Percentiles rank a stretch among this genome's conserved stretches.
Evolutionary conservation across 2,797 vertebrate genomes (phyloP).

Genomic region (Rhinella marina): DNA sequence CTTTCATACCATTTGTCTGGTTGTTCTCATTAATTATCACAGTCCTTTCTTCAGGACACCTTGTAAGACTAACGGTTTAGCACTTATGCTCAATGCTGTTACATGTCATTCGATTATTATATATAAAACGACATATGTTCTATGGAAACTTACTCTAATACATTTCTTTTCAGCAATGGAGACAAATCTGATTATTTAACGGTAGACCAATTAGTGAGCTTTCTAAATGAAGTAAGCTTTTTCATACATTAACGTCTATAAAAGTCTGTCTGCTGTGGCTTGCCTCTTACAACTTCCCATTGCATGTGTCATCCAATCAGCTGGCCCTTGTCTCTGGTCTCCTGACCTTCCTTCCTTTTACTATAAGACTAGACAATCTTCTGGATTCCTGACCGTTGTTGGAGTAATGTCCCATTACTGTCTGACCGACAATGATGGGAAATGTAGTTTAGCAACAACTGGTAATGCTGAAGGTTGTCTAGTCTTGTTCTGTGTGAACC

Average conservation of each 20-base stretch:
- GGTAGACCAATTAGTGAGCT: conserved; percentile 99
- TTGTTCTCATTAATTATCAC: not conserved
- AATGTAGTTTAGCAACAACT: not conserved
- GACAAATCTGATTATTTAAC: conserved; percentile 99
- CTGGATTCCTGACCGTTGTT: not conserved
- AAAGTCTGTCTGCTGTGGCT: conserved; percentile 85
- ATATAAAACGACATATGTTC: conserved; percentile 67
- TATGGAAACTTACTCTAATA: conserved; percentile 87
- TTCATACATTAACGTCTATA: conserved; percentile 96
- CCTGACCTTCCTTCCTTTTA: conserved; percentile 72
- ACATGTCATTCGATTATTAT: conserved; percentile 76
- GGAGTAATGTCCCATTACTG: not conserved
- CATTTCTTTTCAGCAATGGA: conserved; percentile 99
- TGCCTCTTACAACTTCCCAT: conserved; percentile 74
- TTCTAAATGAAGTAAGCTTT: conserved; percentile 99
- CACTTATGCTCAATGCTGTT: conserved; percentile 15
- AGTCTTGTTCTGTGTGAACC: conserved; percentile 68
- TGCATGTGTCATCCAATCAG: conserved; percentile 73
- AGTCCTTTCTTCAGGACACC: not conserved
- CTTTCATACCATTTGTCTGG: not conserved
- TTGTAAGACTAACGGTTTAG: not conserved
- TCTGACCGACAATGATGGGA: not conserved
- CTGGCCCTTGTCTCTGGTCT: conserved; percentile 67
- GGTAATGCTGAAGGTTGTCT: conserved; percentile 10
- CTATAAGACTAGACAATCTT: conserved; percentile 7